Evolutionary conservation across 1,140 invertebrate genomes (phyloP).

Genomic region (Drosophila nigromelanica): DNA sequence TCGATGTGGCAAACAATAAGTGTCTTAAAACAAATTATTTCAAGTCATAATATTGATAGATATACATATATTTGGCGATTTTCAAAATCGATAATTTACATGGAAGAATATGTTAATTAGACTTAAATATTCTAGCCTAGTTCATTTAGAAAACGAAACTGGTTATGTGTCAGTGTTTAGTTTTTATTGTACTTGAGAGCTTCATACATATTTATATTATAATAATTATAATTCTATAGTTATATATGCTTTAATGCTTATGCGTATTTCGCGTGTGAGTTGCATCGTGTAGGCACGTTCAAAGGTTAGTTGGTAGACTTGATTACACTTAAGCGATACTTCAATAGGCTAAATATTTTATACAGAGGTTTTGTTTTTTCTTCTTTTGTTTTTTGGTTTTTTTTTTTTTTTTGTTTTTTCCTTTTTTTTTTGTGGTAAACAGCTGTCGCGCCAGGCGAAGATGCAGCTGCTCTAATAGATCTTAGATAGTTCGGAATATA

Average conservation of each 20-base stretch:
- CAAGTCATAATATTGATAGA: too few species aligned
- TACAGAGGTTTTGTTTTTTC: conserved; percentile 12
- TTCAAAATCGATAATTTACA: too few species aligned
- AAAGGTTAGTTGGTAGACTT: conserved; percentile 38
- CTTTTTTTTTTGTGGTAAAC: background rate
- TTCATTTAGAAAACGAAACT: background rate
- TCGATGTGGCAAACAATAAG: too few species aligned
- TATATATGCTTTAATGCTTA: background rate
- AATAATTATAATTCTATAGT: background rate
- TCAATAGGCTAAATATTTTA: conserved; percentile 16
- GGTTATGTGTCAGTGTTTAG: background rate
- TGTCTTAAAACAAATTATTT: too few species aligned
- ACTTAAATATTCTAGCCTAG: too few species aligned
- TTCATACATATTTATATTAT: conserved; percentile 6
- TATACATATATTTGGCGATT: too few species aligned
- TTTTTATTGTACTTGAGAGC: conserved; percentile 7
- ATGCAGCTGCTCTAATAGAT: too few species aligned
- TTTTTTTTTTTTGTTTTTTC: background rate
- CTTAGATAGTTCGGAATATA: too few species aligned
- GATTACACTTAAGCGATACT: conserved; percentile 36
- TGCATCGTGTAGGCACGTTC: conserved; percentile 29
- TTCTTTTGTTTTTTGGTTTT: background rate
- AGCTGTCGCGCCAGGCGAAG: conserved; percentile 41
- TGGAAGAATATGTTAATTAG: too few species aligned
- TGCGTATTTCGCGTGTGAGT: background rate